Evolutionary conservation across 2,113 vertebrate genomes (phyloP).

Genomic region (Rhinichthys klamathensis): DNA sequence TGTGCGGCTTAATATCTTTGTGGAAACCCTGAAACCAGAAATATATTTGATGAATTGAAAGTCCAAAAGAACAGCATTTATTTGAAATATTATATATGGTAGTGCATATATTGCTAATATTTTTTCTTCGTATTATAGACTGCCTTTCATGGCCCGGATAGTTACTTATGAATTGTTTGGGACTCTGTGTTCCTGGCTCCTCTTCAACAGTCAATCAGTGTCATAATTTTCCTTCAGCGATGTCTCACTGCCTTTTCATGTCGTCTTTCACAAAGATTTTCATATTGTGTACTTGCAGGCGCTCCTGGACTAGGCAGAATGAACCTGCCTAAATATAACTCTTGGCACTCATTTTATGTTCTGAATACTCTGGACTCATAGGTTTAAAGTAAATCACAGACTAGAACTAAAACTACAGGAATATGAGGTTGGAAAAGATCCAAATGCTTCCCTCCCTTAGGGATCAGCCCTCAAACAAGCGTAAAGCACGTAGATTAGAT

Average conservation of each 20-base stretch:
- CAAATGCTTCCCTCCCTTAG: neutral
- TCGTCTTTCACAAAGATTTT: neutral
- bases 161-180: too few relatives aligned
- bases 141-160: too few relatives aligned
- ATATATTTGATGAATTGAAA: too few relatives aligned
- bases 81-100: too few relatives aligned
- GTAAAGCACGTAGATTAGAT: conserved; percentile 43
- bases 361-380: neutral
- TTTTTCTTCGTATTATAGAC: too few relatives aligned
- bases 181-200: too few relatives aligned
- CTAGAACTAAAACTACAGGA: conserved; percentile 1
- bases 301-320: neutral
- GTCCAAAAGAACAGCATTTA: too few relatives aligned
- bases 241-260: neutral
- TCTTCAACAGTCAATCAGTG: too few relatives aligned
- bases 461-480: conserved; percentile 31
- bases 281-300: neutral
- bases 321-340: neutral
- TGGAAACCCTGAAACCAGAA: too few relatives aligned
- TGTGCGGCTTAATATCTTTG: too few relatives aligned
- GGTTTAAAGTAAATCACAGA: neutral
- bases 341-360: neutral
- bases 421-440: conserved; percentile 11
- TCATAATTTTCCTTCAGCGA: neutral
- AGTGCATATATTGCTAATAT: too few relatives aligned